phyloP scores from a whole-genome alignment of 2,888 invertebrate genomes.

The Choreutis nemorana region DNA sequence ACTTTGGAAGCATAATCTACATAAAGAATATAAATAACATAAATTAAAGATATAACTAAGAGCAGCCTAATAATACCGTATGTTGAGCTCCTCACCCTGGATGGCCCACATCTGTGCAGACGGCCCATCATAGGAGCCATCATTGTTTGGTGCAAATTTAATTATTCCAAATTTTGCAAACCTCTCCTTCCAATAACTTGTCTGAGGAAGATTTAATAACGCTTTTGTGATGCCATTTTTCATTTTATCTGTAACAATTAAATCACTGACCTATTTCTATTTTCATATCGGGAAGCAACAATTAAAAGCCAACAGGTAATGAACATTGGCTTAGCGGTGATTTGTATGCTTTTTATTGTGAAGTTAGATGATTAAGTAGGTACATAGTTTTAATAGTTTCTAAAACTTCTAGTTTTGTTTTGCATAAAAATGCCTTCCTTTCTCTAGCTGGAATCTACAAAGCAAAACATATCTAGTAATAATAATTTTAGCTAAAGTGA shows the following conservation, averaged over 20 bases:
- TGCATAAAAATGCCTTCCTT: not conserved
- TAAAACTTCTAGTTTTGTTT: not conserved
- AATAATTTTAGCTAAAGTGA: not conserved
- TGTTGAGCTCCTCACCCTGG: conserved; percentile 54
- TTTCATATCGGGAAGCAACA: no score
- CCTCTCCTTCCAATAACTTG: conserved; percentile 36
- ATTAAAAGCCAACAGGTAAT: no score
- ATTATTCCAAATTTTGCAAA: conserved; percentile 58
- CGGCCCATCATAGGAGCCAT: conserved; percentile 55
- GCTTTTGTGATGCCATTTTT: conserved; percentile 44
- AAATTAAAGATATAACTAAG: conserved; percentile 38
- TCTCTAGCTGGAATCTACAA: no score
- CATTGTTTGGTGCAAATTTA: conserved; percentile 46
- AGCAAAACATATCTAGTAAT: not conserved
- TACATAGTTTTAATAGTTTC: no score
- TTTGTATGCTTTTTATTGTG: no score
- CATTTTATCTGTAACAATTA: conserved; percentile 34
- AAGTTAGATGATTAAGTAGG: no score
- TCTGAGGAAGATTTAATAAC: conserved; percentile 40
- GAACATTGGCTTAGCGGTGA: no score
- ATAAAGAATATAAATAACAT: conserved; percentile 54
- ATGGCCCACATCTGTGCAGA: conserved; percentile 59
- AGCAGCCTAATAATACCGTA: conserved; percentile 62
- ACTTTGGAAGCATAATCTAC: conserved; percentile 44
- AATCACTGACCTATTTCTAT: no score